Base-by-base conservation (phyloP, 1,140 invertebrate species). In the Medauroidea extradentata region DNA sequence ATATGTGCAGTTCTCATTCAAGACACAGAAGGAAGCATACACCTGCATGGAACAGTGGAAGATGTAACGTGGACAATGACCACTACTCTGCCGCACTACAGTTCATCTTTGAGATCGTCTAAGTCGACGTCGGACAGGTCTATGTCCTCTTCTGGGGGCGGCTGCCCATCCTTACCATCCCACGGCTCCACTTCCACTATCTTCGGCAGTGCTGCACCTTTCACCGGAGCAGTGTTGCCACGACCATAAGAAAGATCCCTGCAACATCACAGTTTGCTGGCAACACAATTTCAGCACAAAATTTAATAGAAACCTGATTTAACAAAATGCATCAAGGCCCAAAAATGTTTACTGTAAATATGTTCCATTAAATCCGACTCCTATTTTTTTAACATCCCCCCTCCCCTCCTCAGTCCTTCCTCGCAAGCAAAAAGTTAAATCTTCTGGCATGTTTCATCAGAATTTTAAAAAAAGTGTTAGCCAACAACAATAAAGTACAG, bases 161-260 rank as follows among this genome's bases (percentile, higher is more conserved):
- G 78, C 74, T 92, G 86, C 11, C 89, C 95, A 74, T 99, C 96
- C 76, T 99, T 95, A 34, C 97, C 97, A 71, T 99, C 96, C 97
- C 97, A 99, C 0, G 91, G 75, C 49, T 92, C 87, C 2, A 83
- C 83, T 21, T 75, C 78, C 2, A 78, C 67, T 34, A 98, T 85
- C 62, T 85, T 81, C 13, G 95, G 96, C 69, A 99, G 83, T 66
- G 87, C 78, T 3, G 88, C 87, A 16, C 93, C 93, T 69, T 85
- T 88, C 1, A 99, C 82, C 2, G 95, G 91, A 0, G 90, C 87
- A 3, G 94, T 98, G 50, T 92, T 89, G 14, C 96, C 94, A 64
- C 93, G 86, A 16, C 97, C 97, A 74, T 91, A 98, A 27, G 93
- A 94, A 11, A 99, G 79, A 74, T 98, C 94, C 69, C 95, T 89